phyloP scores from a whole-genome alignment of 2,113 vertebrate genomes.

The Elachura formosa region DNA sequence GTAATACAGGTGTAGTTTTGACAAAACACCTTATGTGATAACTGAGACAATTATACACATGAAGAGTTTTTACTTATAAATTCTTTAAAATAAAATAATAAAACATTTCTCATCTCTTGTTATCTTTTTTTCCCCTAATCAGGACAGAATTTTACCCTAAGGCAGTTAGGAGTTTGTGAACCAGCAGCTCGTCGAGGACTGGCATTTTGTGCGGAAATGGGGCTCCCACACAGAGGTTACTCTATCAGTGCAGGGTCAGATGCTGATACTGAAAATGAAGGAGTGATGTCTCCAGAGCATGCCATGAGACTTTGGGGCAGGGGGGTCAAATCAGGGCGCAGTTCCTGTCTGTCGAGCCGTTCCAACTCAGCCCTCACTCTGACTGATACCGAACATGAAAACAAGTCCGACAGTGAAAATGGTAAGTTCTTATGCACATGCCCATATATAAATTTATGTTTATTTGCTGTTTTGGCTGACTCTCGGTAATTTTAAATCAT shows the following conservation, averaged over 20 bases:
- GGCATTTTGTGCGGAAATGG: constrained; percentile 94
- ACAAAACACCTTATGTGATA: background rate
- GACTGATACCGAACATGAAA: constrained; percentile 96
- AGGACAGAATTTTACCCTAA: constrained; percentile 97
- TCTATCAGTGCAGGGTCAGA: constrained; percentile 87
- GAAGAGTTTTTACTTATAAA: constrained; percentile 38
- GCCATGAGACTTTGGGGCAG: constrained; percentile 93
- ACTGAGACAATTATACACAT: background rate
- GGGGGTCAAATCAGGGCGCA: constrained; percentile 89
- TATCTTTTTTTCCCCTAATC: constrained; percentile 75
- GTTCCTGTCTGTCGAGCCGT: constrained; percentile 93
- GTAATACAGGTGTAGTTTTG: background rate
- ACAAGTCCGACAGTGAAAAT: constrained; percentile 94
- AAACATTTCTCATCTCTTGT: constrained; percentile 67
- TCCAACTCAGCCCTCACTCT: constrained; percentile 97
- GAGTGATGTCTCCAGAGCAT: constrained; percentile 92
- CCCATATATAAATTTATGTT: background rate
- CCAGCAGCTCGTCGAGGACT: constrained; percentile 88
- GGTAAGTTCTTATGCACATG: constrained; percentile 79
- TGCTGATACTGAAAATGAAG: constrained; percentile 87
- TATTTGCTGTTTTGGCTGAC: constrained; percentile 3
- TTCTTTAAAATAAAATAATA: background rate
- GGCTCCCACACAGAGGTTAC: constrained; percentile 93
- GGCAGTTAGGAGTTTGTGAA: constrained; percentile 96
- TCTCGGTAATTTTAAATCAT: background rate